Evolutionary conservation across 2,113 vertebrate species (phyloP), one percentile per base, ranked within the genome.

Genomic region (Motacilla tschutschensis): DNA sequence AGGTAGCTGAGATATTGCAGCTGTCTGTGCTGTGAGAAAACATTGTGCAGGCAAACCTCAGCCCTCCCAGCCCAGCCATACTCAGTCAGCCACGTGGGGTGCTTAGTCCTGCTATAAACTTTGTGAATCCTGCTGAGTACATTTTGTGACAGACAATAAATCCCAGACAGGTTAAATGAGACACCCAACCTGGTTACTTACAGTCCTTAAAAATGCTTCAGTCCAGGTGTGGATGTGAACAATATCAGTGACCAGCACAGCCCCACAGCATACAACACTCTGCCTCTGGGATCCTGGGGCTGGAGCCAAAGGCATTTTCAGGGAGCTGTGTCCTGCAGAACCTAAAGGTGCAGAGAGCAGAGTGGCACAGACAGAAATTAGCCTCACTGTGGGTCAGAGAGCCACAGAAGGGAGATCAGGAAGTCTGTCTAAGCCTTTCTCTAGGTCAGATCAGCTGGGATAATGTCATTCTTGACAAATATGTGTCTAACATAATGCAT

Each of bases 51-150:
- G 63, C 1, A 15, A 70, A 43, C 7, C 47, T 58, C 44, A 83
- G 53, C 28, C 25, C 22, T 59, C 44, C 31, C 44, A 40, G 33
- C 20, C 25, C 20, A 50, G 35, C 24, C 7, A 1, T 15, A 7
- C 29, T 73, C 41, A 41, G 11, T 28, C 40, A 82, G 38, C 29
- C 26, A 46, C 3, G 0, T 2, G 3, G 25, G 26, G 1, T 46
- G 28, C 25, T 77, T 12, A 26, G 14, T 47, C 9, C 51, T 65
- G 14, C 31, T 33, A 6, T 14, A 55, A 11, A 47, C 17, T 33
- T 51, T 28, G 35, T 63, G 36, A 78, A 44, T 29, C 36, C 48
- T 75, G 25, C 48, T 67, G 73, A 83, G 44, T n/a, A 53, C 35
- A 9, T 74, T 74, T 71, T 71, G 44, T 78, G 44, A 35, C 36